These are phyloP conservation scores for Lepidochitona cinerea DNA, from an alignment of 2,888 invertebrate genomes.

Conservation along the genomic window DNA sequence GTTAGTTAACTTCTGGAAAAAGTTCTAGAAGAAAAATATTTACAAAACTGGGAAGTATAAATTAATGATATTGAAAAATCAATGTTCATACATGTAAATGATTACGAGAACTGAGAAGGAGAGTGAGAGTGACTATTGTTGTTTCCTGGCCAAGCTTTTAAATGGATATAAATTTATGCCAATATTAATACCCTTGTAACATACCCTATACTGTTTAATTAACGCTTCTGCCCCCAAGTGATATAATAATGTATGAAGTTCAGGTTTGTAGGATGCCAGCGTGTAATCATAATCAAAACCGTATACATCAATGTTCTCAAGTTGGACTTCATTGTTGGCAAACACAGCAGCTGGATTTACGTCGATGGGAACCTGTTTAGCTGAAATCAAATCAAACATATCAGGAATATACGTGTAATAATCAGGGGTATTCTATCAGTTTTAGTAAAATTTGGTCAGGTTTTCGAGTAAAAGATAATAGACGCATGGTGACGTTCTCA, in stretches of 20 bases:
- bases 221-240: slow-evolving; percentile 90
- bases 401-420: too few species aligned
- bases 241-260: slow-evolving; percentile 90
- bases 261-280: slow-evolving; percentile 92
- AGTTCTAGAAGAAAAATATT: too few species aligned
- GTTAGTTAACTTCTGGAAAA: too few species aligned
- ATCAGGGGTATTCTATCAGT: too few species aligned
- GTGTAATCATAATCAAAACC: slow-evolving; percentile 99
- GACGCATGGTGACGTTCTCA: too few species aligned
- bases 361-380: slow-evolving; percentile 32
- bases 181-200: neutral
- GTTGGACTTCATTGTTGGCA: slow-evolving; percentile 95
- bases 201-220: slow-evolving; percentile 79
- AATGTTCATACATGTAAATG: too few species aligned
- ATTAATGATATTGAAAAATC: too few species aligned
- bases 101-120: too few species aligned
- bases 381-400: slow-evolving; percentile 32
- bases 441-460: too few species aligned
- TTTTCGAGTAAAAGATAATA: too few species aligned
- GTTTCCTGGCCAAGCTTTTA: neutral
- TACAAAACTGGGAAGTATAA: too few species aligned
- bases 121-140: neutral
- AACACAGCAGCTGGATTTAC: slow-evolving; percentile 87
- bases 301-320: slow-evolving; percentile 92
- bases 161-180: neutral